Percentiles rank a stretch among this genome's conserved stretches.
Evolutionary conservation across 2,888 invertebrate genomes (phyloP).

Genomic region (Portevinia maculata): DNA sequence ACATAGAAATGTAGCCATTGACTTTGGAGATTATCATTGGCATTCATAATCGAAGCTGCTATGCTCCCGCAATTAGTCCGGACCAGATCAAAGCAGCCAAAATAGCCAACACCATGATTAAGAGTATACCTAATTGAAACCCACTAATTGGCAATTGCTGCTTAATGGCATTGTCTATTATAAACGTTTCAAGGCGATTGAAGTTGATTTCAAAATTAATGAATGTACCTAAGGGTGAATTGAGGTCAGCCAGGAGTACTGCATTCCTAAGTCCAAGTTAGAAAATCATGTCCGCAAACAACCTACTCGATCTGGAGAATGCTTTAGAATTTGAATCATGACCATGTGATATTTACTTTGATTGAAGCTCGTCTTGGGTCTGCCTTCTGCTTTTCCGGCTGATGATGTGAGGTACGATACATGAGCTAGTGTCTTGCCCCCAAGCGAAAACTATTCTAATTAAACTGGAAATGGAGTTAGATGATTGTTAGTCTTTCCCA

Average conservation of each 20-base stretch:
- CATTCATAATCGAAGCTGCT: no score
- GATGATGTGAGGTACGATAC: slow-evolving; percentile 3
- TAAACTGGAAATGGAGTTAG: slow-evolving; percentile 29
- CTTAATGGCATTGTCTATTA: slow-evolving; percentile 36
- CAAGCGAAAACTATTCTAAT: slow-evolving; percentile 24
- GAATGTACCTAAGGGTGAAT: background rate
- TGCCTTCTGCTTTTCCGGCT: background rate
- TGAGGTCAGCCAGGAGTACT: background rate
- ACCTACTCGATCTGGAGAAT: background rate
- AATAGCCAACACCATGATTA: slow-evolving; percentile 18
- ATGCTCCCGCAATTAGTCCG: slow-evolving; percentile 2
- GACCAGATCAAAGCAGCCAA: slow-evolving; percentile 2
- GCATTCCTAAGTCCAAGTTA: background rate
- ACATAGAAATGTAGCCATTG: no score
- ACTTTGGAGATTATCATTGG: no score
- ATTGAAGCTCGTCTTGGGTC: no score
- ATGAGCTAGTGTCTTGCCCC: slow-evolving; percentile 4
- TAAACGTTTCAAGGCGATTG: slow-evolving; percentile 15
- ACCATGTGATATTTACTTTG: background rate
- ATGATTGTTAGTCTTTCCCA: slow-evolving; percentile 6
- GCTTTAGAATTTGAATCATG: background rate
- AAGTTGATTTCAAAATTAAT: slow-evolving; percentile 33
- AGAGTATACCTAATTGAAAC: slow-evolving; percentile 39
- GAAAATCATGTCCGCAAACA: slow-evolving; percentile 12
- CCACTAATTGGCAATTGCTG: slow-evolving; percentile 39